Evolutionary conservation across 1,140 invertebrate genomes (phyloP), one percentile per base, ranked within the genome.

Genomic region (Pseudomyrmex flavicornis): DNA sequence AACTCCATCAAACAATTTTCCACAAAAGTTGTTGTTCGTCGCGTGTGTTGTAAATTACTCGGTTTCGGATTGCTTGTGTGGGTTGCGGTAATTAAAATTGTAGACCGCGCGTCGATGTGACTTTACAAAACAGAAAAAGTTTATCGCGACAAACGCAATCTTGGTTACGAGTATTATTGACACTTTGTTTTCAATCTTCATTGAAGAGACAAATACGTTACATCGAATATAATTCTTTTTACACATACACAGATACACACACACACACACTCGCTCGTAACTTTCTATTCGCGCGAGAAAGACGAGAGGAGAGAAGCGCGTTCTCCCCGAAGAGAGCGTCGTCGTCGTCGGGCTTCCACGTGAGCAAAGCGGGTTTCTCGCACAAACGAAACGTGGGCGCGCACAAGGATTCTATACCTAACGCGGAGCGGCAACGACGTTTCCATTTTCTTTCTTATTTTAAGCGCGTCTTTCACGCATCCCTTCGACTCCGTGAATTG

Each of bases 291-390:
- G 50, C 56, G 52, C 35, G 35, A 35, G 35, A 35, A 35, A 35
- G 35, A 35, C 35, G 35, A 35, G 35, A 35, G 35, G 35, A 35
- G 35, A 35, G 35, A 35, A 35, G 35, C 35, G 35, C 35, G 35
- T 0, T 35, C 70, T 83, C 59, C 69, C 56, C 73, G 50, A 87
- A 70, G 82, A 88, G 83, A 7, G 4, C 35, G 35, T 35, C 35
- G 35, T 35, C 35, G 7, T 88, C 84, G 83, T 88, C 68, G 76
- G 83, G 86, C 86, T 88, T 88, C 86, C 76, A 85, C 72, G 66
- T 79, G 70, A 88, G 83, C 66, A 85, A 82, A 82, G 56, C 22
- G 76, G 86, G 68, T 88, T 88, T 88, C 35, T 35, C 76, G 52
- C 63, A 26, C 50, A 22, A 44, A 35, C 61, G 50, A 44, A 52